Percentiles rank a stretch among this genome's conserved stretches.
These are phyloP conservation scores for Chiloscyllium punctatum DNA, from an alignment of 2,797 vertebrate genomes.

Conservation along the genomic window DNA sequence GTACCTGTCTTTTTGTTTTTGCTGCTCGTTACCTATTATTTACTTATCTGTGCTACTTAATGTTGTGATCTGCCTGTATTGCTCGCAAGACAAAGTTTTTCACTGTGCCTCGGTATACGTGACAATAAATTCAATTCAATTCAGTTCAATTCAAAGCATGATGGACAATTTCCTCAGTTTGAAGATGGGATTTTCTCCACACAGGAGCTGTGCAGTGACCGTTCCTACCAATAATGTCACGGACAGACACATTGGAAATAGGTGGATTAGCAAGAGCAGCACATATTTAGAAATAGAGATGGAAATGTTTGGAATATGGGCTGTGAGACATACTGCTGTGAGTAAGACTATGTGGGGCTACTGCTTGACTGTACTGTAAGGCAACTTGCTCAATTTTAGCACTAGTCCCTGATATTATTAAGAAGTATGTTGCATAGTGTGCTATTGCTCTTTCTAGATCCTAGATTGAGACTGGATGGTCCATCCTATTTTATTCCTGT, in stretches of 20 bases:
- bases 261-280: neutral
- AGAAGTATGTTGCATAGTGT: neutral
- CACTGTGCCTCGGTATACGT: too few relatives aligned
- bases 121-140: too few relatives aligned
- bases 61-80: too few relatives aligned
- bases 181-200: neutral
- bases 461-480: neutral
- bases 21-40: too few relatives aligned
- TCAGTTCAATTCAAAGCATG: too few relatives aligned
- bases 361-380: neutral
- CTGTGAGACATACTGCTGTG: neutral
- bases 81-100: too few relatives aligned
- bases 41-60: too few relatives aligned
- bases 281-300: neutral
- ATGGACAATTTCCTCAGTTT: neutral
- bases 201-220: neutral
- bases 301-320: too few relatives aligned
- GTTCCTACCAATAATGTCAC: neutral
- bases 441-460: neutral
- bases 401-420: neutral
- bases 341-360: neutral
- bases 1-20: too few relatives aligned
- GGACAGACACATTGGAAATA: neutral
- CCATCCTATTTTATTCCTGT: neutral
- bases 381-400: neutral